Conservation (phyloP, 2,888 invertebrate species). For the Agrochola lychnidis region DNA sequence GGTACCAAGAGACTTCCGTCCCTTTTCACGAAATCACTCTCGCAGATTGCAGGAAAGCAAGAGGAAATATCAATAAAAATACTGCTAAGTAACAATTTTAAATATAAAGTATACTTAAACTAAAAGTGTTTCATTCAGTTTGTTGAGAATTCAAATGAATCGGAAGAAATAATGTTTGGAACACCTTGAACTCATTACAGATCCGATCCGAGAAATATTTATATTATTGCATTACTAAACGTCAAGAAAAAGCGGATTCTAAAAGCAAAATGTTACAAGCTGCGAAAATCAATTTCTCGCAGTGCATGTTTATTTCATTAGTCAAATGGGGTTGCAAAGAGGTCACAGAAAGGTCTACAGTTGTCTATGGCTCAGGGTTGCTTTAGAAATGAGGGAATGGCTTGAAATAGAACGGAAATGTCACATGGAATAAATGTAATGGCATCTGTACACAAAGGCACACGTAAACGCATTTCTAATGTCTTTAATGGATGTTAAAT, state of each 20-base stretch:
- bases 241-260: constrained; percentile 31
- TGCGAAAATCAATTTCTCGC: constrained; percentile 37
- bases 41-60: too few relatives aligned
- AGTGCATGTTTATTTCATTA: constrained; percentile 70
- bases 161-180: constrained; percentile 29
- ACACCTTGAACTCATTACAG: constrained; percentile 45
- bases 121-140: constrained; percentile 15
- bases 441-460: constrained; percentile 24
- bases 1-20: too few relatives aligned
- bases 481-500: constrained; percentile 25
- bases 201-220: constrained; percentile 41
- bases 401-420: constrained; percentile 58
- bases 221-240: constrained; percentile 36
- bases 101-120: not conserved
- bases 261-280: constrained; percentile 42
- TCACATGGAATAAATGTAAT: constrained; percentile 49
- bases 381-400: constrained; percentile 48
- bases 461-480: constrained; percentile 40
- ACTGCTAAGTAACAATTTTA: not conserved
- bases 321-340: constrained; percentile 70
- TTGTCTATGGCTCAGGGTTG: constrained; percentile 58
- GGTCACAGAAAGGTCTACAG: constrained; percentile 62
- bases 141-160: constrained; percentile 26
- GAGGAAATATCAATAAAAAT: not conserved
- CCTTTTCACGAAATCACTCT: too few relatives aligned